Conservation (phyloP, 30 jellyfish, hydroid and myxozoan species). For the Hydractinia symbiolongicarpus region DNA sequence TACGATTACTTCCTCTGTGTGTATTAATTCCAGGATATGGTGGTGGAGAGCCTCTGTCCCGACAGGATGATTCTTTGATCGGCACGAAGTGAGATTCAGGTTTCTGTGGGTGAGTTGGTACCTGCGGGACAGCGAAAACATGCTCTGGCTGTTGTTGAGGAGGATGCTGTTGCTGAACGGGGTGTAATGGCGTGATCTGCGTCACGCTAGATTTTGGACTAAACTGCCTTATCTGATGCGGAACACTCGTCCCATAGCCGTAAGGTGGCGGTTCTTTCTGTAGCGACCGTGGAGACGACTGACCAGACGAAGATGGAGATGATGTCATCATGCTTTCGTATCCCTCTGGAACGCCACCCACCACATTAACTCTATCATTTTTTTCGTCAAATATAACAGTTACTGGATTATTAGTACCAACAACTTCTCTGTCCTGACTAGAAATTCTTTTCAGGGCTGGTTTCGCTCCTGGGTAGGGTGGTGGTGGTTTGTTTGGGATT, state of each 20-base stretch:
- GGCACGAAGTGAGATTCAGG: constrained; percentile 23
- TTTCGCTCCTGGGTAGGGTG: constrained; percentile 95
- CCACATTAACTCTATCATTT: constrained; percentile 36
- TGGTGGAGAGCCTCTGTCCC: constrained; percentile 57
- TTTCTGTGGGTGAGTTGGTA: constrained; percentile 2
- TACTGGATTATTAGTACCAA: constrained; percentile 53
- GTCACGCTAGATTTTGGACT: constrained; percentile 40
- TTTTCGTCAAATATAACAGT: constrained; percentile 46
- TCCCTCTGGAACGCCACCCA: constrained; percentile 12
- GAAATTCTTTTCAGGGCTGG: constrained; percentile 36
- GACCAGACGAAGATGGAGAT: constrained; percentile 19
- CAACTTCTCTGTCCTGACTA: constrained; percentile 53
- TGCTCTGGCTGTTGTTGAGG: constrained; percentile 39
- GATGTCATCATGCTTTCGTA: constrained; percentile 18
- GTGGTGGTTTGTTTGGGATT: constrained; percentile 88
- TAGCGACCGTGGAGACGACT: constrained; percentile 1
- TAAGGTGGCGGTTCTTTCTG: constrained; percentile 57
- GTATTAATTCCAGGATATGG: constrained; percentile 55
- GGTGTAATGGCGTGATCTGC: constrained; percentile 36
- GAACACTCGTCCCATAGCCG: constrained; percentile 9
- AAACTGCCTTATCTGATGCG: constrained; percentile 14
- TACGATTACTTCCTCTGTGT: constrained; percentile 50
- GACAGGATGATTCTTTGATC: constrained; percentile 24
- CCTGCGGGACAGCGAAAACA: constrained; percentile 45
- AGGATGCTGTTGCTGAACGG: constrained; percentile 42